A percentile compares a stretch with the other conserved stretches of the same genome.
Conservation (phyloP, 2,113 vertebrate genomes). For the Notechis scutatus region DNA sequence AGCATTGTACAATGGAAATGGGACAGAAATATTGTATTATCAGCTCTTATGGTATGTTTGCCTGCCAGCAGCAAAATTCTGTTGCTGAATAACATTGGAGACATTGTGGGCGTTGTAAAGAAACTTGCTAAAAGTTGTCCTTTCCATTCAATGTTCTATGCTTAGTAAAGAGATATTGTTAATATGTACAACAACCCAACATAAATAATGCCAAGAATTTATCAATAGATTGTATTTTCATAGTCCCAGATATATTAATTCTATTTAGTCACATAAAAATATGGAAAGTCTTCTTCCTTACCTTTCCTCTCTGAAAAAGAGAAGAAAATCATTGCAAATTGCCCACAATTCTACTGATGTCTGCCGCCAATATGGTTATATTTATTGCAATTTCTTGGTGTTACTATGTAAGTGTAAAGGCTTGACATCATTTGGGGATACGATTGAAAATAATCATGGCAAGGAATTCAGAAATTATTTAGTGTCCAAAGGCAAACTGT, state of each 20-base stretch:
- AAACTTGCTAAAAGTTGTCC: not conserved
- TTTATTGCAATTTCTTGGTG: not conserved
- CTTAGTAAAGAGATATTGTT: not conserved
- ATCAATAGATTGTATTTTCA: not conserved
- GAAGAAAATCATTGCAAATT: not conserved
- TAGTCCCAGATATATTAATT: not conserved
- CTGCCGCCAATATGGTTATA: not conserved
- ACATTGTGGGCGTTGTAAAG: not conserved
- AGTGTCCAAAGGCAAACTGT: conserved; percentile 28
- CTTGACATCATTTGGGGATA: not conserved
- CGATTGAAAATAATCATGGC: not conserved
- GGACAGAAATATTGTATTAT: not conserved
- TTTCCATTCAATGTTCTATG: not conserved
- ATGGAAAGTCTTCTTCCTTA: not conserved
- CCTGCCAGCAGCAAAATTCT: not conserved
- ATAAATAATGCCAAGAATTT: not conserved
- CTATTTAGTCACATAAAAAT: not conserved
- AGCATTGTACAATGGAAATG: not conserved
- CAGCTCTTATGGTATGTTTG: not conserved
- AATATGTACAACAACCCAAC: not conserved
- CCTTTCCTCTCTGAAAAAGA: not conserved
- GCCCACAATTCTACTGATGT: not conserved
- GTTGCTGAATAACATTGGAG: not conserved
- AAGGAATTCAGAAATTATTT: conserved; percentile 32
- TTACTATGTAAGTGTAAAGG: conserved; percentile 25